Percentiles rank a stretch among this genome's conserved stretches.
phyloP scores from a whole-genome alignment of 2,797 vertebrate species.

The Channallabes apus region DNA sequence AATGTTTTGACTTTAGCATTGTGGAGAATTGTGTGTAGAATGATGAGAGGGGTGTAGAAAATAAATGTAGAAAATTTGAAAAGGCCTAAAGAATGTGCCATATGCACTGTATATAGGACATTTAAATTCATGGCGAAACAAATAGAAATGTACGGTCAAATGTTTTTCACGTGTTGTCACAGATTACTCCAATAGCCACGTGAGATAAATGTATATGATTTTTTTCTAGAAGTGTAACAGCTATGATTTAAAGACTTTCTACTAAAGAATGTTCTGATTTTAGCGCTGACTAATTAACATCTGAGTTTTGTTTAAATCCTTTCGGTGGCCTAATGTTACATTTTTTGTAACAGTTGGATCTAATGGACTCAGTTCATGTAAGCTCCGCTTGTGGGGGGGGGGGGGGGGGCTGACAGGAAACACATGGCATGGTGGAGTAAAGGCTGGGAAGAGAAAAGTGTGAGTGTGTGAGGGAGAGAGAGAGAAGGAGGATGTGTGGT shows the following conservation, averaged over 20 bases:
- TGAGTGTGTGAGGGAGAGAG: neutral
- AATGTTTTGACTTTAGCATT: too few species aligned
- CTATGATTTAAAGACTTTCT: neutral
- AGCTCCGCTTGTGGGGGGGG: neutral
- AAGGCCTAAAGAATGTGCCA: too few species aligned
- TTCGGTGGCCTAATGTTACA: neutral
- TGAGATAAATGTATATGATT: neutral
- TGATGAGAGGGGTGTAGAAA: too few species aligned
- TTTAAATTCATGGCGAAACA: neutral
- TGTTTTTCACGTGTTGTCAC: neutral
- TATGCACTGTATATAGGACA: neutral
- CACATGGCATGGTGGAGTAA: conserved; percentile 48
- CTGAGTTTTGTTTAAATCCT: neutral
- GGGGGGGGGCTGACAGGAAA: conserved; percentile 43
- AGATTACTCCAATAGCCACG: neutral
- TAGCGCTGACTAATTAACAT: conserved; percentile 22
- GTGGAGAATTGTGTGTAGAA: too few species aligned
- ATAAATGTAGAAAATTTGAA: too few species aligned
- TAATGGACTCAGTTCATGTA: conserved; percentile 31
- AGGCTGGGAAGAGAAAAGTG: conserved; percentile 39
- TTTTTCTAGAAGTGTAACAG: neutral
- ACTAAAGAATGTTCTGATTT: conserved; percentile 4
- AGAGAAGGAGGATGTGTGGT: conserved; percentile 5
- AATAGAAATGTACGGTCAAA: neutral
- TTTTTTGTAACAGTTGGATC: conserved; percentile 29